These are phyloP conservation scores for Eutolmus rufibarbis DNA, from an alignment of 2,888 invertebrate genomes.

Conservation along the genomic window DNA sequence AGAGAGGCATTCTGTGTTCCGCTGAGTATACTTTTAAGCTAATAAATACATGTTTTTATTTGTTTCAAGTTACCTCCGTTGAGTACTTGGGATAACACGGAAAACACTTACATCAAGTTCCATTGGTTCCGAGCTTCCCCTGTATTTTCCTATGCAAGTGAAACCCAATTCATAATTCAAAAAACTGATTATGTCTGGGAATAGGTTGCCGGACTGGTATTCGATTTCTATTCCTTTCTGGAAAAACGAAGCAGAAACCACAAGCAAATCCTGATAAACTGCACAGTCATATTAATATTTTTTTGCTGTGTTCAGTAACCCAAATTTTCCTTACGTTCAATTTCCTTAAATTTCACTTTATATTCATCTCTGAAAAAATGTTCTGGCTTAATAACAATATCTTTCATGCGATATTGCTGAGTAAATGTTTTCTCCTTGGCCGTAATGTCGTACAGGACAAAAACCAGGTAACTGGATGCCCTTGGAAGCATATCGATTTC, in stretches of 20 bases:
- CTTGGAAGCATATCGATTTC: neutral
- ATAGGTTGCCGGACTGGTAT: slow-evolving; percentile 1
- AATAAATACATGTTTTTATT: neutral
- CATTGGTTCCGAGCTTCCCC: neutral
- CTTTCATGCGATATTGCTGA: slow-evolving; percentile 40
- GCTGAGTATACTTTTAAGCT: neutral
- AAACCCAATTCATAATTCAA: slow-evolving; percentile 38
- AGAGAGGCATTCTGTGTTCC: neutral
- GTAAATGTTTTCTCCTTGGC: neutral
- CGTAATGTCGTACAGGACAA: slow-evolving; percentile 39
- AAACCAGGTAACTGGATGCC: neutral
- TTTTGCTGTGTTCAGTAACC: neutral
- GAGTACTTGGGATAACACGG: neutral
- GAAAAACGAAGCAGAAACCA: slow-evolving; percentile 40
- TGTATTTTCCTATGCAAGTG: neutral
- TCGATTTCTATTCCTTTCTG: slow-evolving; percentile 13
- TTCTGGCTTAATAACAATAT: slow-evolving; percentile 40
- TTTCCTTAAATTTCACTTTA: slow-evolving; percentile 32
- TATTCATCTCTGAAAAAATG: slow-evolving; percentile 38
- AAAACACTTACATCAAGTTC: slow-evolving; percentile 41
- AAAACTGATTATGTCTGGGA: slow-evolving; percentile 13
- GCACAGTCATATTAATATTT: neutral
- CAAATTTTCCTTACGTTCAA: slow-evolving; percentile 27
- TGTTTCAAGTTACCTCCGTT: neutral
- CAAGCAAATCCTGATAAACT: slow-evolving; percentile 46